Conservation (phyloP, 2,797 vertebrate genomes). For the Chelmon rostratus region DNA sequence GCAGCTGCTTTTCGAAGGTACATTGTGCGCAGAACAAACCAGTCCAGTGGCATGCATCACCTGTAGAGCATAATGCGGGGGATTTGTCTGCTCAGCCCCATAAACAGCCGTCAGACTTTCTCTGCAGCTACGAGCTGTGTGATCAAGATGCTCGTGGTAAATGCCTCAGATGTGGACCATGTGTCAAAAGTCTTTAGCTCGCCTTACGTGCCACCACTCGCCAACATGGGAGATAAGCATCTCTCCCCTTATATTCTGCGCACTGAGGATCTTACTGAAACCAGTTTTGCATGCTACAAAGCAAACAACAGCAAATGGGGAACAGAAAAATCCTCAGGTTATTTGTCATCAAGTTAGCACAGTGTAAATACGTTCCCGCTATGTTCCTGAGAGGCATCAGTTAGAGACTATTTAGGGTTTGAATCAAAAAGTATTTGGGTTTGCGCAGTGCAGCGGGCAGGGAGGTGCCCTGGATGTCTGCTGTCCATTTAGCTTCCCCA, state of each 20-base stretch:
- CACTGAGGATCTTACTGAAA: constrained; percentile 49
- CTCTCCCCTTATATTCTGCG: constrained; percentile 44
- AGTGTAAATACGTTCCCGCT: constrained; percentile 66
- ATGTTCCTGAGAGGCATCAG: constrained; percentile 53
- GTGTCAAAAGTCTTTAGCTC: constrained; percentile 72
- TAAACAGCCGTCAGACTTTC: constrained; percentile 69
- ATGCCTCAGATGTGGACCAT: constrained; percentile 77
- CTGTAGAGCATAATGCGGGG: constrained; percentile 70
- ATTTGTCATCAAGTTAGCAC: constrained; percentile 83
- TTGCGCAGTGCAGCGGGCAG: constrained; percentile 45
- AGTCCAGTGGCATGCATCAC: constrained; percentile 68
- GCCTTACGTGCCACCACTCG: constrained; percentile 65
- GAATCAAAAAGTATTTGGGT: constrained; percentile 59
- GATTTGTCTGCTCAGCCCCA: constrained; percentile 69
- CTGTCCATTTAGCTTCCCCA: constrained; percentile 66
- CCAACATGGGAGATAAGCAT: constrained; percentile 72
- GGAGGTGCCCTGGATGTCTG: constrained; percentile 66
- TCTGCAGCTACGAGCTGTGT: constrained; percentile 61
- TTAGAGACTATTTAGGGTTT: constrained; percentile 48
- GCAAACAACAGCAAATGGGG: constrained; percentile 76
- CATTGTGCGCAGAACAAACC: constrained; percentile 43
- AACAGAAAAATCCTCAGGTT: constrained; percentile 75
- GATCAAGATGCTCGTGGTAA: constrained; percentile 67
- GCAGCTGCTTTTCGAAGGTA: constrained; percentile 44
- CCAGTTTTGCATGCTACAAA: constrained; percentile 74